Evolutionary conservation across 2,113 vertebrate species (phyloP).

Genomic region (Pongo abelii): DNA sequence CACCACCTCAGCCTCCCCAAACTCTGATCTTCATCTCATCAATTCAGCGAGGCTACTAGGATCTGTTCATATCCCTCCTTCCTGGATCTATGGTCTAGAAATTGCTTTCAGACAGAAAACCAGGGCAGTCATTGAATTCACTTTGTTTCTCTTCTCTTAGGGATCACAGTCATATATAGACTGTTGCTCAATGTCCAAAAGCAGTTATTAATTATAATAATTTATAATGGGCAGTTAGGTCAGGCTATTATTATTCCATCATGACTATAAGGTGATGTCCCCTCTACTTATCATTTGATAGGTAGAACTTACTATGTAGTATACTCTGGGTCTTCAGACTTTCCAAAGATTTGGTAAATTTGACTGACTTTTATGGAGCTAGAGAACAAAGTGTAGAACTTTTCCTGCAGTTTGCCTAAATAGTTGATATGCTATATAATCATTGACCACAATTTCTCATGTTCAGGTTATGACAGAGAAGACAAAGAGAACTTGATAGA

Average conservation of each 20-base stretch:
- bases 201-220: neutral
- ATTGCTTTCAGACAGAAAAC: neutral
- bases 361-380: neutral
- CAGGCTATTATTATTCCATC: neutral
- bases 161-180: neutral
- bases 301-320: neutral
- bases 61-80: neutral
- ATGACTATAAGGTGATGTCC: neutral
- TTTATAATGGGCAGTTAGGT: neutral
- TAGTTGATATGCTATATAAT: neutral
- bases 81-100: neutral
- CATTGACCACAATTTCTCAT: neutral
- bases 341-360: constrained; percentile 6
- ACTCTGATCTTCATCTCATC: neutral
- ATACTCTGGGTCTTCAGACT: neutral
- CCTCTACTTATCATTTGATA: neutral
- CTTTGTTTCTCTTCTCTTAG: constrained; percentile 32
- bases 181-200: neutral
- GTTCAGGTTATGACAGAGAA: neutral
- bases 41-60: neutral
- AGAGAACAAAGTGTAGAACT: neutral
- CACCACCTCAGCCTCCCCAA: neutral
- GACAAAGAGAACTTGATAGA: neutral
- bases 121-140: neutral
- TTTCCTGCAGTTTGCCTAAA: neutral